A percentile compares a stretch with the other conserved stretches of the same genome.
These are phyloP conservation scores for Ormyrus thymus DNA, from an alignment of 2,888 invertebrate species.

Conservation along the genomic window DNA sequence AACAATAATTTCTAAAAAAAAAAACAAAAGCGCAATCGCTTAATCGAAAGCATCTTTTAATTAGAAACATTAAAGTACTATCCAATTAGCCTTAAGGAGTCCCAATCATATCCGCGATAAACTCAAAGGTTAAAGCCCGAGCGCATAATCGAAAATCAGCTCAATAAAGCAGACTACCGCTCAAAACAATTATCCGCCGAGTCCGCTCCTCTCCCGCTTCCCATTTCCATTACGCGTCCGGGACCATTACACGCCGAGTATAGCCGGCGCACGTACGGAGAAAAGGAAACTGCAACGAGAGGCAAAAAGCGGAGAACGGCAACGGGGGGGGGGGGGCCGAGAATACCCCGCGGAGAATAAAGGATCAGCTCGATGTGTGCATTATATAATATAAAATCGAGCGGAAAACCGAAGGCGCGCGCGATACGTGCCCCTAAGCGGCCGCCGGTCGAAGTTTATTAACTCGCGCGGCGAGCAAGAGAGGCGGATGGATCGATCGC, in stretches of 20 bases:
- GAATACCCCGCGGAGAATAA: not conserved
- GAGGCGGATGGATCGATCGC: not conserved
- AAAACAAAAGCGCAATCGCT: no score
- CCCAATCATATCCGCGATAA: no score
- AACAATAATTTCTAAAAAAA: no score
- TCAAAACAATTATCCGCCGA: not conserved
- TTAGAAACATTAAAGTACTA: no score
- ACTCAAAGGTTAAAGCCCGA: no score
- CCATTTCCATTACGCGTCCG: slow-evolving; percentile 2
- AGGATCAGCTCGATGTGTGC: not conserved
- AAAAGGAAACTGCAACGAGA: not conserved
- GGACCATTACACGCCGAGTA: not conserved
- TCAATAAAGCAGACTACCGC: not conserved
- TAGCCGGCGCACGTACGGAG: not conserved
- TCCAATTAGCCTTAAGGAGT: no score
- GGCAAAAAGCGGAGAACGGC: no score
- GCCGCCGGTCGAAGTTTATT: slow-evolving; percentile 24
- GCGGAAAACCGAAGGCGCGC: no score
- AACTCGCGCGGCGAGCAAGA: not conserved
- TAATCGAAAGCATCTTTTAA: no score
- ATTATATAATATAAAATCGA: no score
- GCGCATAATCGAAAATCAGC: not conserved
- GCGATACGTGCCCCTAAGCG: no score
- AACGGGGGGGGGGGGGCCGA: not conserved
- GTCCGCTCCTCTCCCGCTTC: not conserved